phyloP scores from a whole-genome alignment of 2,113 vertebrate genomes.

The Periophthalmus modestus region DNA sequence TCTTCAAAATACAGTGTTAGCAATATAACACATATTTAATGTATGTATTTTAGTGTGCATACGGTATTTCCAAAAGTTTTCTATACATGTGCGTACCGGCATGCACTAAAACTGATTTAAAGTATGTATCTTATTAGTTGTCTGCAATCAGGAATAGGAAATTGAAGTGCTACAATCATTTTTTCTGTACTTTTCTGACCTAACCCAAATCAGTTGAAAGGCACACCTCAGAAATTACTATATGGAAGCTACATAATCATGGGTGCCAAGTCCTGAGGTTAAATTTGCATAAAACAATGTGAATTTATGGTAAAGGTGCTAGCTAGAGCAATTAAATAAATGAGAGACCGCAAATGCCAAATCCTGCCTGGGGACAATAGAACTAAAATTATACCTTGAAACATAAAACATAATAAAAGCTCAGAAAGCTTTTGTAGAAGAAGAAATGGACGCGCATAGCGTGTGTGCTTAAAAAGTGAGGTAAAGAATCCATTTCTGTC shows the following conservation, averaged over 20 bases:
- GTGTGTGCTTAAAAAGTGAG: not conserved
- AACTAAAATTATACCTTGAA: constrained; percentile 2
- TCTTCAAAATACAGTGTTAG: not conserved
- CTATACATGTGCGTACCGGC: not conserved
- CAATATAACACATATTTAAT: no score
- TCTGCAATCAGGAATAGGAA: not conserved
- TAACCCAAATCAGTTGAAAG: not conserved
- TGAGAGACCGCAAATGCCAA: not conserved
- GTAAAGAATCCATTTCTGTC: not conserved
- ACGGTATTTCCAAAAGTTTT: not conserved
- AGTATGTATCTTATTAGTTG: not conserved
- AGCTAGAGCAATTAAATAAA: not conserved
- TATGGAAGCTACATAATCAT: not conserved
- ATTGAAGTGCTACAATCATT: not conserved
- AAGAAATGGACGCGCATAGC: not conserved
- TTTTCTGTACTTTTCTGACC: not conserved
- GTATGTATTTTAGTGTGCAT: no score
- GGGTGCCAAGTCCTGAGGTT: not conserved
- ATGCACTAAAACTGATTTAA: not conserved
- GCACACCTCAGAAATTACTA: not conserved
- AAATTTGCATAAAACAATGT: not conserved
- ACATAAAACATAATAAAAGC: not conserved
- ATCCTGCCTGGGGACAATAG: not conserved
- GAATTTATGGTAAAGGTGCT: not conserved
- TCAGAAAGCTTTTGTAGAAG: not conserved